phyloP scores from a whole-genome alignment of 2,888 invertebrate genomes.

The Diachrysia chrysitis region DNA sequence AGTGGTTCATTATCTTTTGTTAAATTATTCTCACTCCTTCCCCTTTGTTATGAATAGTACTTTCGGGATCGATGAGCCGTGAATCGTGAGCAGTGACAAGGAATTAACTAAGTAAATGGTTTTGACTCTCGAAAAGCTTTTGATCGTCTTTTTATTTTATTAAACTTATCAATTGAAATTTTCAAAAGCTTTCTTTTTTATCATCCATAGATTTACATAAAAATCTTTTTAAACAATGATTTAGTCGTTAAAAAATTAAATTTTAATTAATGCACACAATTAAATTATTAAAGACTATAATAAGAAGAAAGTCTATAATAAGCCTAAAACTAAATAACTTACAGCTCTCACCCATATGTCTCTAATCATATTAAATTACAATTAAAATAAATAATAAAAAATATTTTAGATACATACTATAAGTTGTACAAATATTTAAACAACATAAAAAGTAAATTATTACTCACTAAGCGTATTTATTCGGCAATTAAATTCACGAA shows the following conservation, averaged over 20 bases:
- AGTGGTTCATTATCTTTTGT: slow-evolving; percentile 71
- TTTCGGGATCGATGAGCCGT: slow-evolving; percentile 19
- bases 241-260: too few relatives aligned
- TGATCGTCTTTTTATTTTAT: slow-evolving; percentile 6
- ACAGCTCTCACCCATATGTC: too few relatives aligned
- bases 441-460: slow-evolving; percentile 42
- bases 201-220: too few relatives aligned
- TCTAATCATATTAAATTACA: too few relatives aligned
- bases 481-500: slow-evolving; percentile 47
- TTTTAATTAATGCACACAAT: too few relatives aligned
- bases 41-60: slow-evolving; percentile 29
- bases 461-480: slow-evolving; percentile 56
- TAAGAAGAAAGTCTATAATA: too few relatives aligned
- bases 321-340: too few relatives aligned
- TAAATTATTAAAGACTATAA: too few relatives aligned
- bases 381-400: too few relatives aligned
- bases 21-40: slow-evolving; percentile 56
- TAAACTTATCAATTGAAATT: background rate
- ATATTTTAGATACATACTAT: too few relatives aligned
- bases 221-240: too few relatives aligned
- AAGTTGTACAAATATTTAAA: slow-evolving; percentile 40
- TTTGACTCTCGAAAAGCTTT: background rate
- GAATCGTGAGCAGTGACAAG: slow-evolving; percentile 15
- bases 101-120: slow-evolving; percentile 8
- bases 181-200: slow-evolving; percentile 6